Evolutionary conservation across 2,113 vertebrate species (phyloP), one percentile per base, ranked within the genome.

Genomic region (Colinus virginianus): DNA sequence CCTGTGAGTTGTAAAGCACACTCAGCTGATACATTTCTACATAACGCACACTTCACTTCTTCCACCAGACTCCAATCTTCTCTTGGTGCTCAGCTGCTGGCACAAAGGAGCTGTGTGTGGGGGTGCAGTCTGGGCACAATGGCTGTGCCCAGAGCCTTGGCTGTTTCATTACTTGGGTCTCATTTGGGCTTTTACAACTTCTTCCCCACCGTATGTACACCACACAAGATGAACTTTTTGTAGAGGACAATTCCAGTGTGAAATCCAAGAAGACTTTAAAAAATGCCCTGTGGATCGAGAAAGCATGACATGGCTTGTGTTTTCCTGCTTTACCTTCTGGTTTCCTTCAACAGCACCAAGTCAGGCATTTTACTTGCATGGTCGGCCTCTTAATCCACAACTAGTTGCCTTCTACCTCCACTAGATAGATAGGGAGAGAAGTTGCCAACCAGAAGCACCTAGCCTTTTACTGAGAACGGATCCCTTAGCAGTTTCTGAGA

Each of bases 81-180:
- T 34, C 0, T 14, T 3, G 7, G 42, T 1, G 5, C 67, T 1
- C 53, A 26, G 22, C 36, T 1, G 0, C 23, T 74, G 86, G 4
- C 14, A 53, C 36, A 4, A 4, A n/a, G 81, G 59, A 66, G 43
- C 45, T 20, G 12, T 4, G 19, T 7, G 22, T 53, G 84, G 26
- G 66, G 51, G 68, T 0, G 2, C 25, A 14, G 2, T 11, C 7
- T 45, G 36, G 36, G 36, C 36, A 2, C 3, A n/a, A n/a, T 5
- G 1, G 40, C 32, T n/a, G 36, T 48, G 85, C 30, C 72, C 43
- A 82, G 32, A 38, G 13, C 48, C 72, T 58, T 36, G 12, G 2
- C 66, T 45, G 20, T 43, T 78, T 72, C 38, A 0, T 36, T 61
- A 1, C 17, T 23, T 53, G 5, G 7, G 32, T 46, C 63, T 72